phyloP scores from a whole-genome alignment of 1,140 invertebrate genomes.

The Oreohelix idahoensis region DNA sequence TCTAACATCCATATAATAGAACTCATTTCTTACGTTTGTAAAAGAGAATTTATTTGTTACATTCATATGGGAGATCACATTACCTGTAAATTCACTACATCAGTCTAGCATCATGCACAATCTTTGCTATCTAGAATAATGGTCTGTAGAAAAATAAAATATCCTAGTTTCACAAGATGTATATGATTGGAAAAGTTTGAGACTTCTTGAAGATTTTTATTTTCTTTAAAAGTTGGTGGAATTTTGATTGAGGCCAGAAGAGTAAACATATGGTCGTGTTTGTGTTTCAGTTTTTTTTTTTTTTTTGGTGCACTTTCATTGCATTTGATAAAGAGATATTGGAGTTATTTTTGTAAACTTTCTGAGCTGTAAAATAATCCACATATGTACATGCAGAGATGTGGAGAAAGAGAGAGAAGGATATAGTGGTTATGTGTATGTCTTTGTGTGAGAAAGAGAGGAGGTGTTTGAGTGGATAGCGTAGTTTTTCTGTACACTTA shows the following conservation, averaged over 20 bases:
- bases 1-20: too few relatives aligned
- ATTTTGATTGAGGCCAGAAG: neutral
- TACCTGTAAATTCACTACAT: neutral
- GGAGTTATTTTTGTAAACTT: neutral
- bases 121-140: neutral
- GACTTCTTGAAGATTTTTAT: neutral
- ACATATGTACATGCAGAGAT: neutral
- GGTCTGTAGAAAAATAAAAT: neutral
- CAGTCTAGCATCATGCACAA: neutral
- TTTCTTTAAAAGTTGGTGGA: neutral
- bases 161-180: neutral
- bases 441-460: neutral
- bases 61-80: too few relatives aligned
- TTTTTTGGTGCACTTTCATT: neutral
- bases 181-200: neutral
- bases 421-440: too few relatives aligned
- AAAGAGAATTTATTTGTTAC: too few relatives aligned
- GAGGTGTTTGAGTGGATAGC: neutral
- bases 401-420: neutral
- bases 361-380: neutral
- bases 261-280: neutral
- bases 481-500: neutral
- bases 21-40: too few relatives aligned
- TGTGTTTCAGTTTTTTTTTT: neutral
- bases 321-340: neutral